Evolutionary conservation across 2,888 invertebrate genomes (phyloP).

Genomic region (Idaea dimidiata): DNA sequence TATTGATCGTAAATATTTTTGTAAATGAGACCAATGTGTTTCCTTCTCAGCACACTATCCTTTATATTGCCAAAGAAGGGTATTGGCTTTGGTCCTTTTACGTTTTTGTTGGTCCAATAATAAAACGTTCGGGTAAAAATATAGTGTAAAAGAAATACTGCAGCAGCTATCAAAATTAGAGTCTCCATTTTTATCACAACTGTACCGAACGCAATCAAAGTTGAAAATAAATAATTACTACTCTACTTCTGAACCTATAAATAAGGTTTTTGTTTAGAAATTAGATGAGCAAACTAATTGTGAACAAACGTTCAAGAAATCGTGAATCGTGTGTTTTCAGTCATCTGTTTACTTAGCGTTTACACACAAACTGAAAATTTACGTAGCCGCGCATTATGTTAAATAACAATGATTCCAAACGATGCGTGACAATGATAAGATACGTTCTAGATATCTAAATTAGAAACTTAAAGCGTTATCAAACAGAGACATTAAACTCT

Average conservation of each 20-base stretch:
- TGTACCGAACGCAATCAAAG: constrained; percentile 1
- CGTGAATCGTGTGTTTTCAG: not conserved
- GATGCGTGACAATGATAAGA: not conserved
- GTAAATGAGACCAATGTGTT: constrained; percentile 34
- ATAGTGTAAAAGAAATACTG: constrained; percentile 24
- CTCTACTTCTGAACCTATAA: not conserved
- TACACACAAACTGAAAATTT: not conserved
- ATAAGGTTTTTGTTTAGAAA: not conserved
- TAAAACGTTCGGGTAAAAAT: constrained; percentile 35
- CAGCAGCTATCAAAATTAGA: constrained; percentile 10
- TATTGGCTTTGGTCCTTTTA: constrained; percentile 45
- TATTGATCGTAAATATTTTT: constrained; percentile 48
- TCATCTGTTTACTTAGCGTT: not conserved
- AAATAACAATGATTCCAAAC: not conserved
- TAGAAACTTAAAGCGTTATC: not conserved
- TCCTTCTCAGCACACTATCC: constrained; percentile 35
- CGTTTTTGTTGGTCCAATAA: constrained; percentile 42
- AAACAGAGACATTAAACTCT: too few relatives aligned
- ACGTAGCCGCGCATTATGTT: not conserved
- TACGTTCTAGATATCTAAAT: not conserved
- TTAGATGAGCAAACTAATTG: not conserved
- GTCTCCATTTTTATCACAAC: constrained; percentile 16
- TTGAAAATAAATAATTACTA: not conserved
- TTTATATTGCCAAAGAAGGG: constrained; percentile 36
- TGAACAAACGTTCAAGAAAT: not conserved